Evolutionary conservation across 2,113 vertebrate species (phyloP).

Genomic region (Sakesphorus luctuosus): DNA sequence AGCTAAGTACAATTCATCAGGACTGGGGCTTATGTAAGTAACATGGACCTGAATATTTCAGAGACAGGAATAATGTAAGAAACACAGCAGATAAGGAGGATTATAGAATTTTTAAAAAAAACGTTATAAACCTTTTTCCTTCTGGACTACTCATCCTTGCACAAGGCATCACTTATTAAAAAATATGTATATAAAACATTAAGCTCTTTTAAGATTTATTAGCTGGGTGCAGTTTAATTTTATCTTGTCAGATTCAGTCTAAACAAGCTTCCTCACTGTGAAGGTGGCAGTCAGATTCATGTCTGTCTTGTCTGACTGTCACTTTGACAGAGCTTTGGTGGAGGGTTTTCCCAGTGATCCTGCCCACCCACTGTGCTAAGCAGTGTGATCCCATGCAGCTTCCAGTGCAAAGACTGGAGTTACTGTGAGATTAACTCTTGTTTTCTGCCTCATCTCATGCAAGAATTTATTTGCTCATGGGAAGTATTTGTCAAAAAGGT

Average conservation of each 20-base stretch:
- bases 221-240: neutral
- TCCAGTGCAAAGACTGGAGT: neutral
- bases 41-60: neutral
- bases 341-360: slow-evolving; percentile 16
- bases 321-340: neutral
- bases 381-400: neutral
- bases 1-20: neutral
- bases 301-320: slow-evolving; percentile 27
- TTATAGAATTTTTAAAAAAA: neutral
- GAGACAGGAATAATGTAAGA: neutral
- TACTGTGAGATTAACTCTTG: neutral
- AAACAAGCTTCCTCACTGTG: neutral
- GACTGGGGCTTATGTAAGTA: neutral
- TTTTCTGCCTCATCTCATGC: neutral
- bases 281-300: neutral
- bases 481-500: neutral
- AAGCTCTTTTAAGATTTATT: slow-evolving; percentile 15
- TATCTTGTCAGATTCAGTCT: neutral
- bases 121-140: neutral
- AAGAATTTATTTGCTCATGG: neutral
- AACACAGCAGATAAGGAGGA: neutral
- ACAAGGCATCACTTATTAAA: neutral
- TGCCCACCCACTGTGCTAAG: neutral
- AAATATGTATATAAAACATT: neutral
- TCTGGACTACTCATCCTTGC: neutral